These are phyloP conservation scores for Linurgus olivaceus DNA, from an alignment of 2,797 vertebrate genomes.

Conservation along the genomic window DNA sequence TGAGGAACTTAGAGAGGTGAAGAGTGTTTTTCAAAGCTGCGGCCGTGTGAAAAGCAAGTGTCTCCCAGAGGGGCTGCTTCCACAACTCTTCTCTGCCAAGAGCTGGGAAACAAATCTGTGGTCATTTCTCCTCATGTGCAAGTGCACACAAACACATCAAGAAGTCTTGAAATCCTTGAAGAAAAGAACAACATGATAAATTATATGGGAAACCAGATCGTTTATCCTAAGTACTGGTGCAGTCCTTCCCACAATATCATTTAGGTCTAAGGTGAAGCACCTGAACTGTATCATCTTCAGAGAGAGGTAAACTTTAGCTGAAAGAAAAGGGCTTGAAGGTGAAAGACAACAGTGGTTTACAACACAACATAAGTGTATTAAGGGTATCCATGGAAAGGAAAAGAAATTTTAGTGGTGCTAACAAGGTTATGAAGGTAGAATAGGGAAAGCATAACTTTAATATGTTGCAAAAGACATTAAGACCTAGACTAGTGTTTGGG, in stretches of 20 bases:
- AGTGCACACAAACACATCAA: background rate
- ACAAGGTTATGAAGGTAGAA: background rate
- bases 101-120: background rate
- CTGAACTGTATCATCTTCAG: background rate
- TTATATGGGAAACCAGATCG: background rate
- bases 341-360: background rate
- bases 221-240: background rate
- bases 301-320: background rate
- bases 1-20: background rate
- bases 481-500: background rate
- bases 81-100: background rate
- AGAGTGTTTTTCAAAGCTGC: background rate
- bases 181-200: background rate
- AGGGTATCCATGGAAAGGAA: background rate
- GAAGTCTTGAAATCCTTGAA: background rate
- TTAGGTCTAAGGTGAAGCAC: background rate
- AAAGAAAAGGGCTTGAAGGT: background rate
- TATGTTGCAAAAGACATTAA: background rate
- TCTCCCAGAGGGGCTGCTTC: background rate
- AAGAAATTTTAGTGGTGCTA: background rate
- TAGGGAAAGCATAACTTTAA: background rate
- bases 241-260: background rate
- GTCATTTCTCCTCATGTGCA: background rate
- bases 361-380: fast-evolving
- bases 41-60: background rate